Conservation (phyloP, 2,797 vertebrate genomes). For the Simalia tracyae region DNA sequence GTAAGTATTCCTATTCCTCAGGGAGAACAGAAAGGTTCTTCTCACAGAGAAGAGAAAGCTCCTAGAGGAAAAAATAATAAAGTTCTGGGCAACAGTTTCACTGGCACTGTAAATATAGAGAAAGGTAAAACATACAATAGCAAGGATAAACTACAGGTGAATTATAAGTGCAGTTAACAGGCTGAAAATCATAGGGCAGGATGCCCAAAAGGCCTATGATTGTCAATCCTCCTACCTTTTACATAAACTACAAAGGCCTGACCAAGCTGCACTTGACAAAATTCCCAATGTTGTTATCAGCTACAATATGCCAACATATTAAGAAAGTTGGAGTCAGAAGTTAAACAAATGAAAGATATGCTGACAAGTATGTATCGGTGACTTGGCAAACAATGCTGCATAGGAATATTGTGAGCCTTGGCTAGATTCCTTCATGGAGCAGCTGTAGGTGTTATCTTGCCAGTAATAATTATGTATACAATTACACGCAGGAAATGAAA, state of each 20-base stretch:
- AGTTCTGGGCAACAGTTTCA: not conserved
- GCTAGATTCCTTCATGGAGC: constrained; percentile 56
- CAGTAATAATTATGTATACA: constrained; percentile 32
- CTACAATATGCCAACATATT: constrained; percentile 33
- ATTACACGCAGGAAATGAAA: constrained; percentile 41
- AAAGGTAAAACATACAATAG: not conserved
- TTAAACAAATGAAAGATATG: constrained; percentile 37
- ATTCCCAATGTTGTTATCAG: constrained; percentile 32
- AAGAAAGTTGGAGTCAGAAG: constrained; percentile 15
- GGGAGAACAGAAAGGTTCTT: not conserved
- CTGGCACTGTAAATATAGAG: not conserved
- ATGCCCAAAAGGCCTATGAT: not conserved
- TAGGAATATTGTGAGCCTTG: constrained; percentile 57
- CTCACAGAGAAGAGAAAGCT: not conserved
- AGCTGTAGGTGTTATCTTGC: constrained; percentile 62
- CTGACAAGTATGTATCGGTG: constrained; percentile 42
- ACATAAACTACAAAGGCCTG: not conserved
- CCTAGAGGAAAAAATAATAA: not conserved
- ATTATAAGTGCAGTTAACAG: not conserved
- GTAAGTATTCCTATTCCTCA: not conserved
- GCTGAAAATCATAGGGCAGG: constrained; percentile 6
- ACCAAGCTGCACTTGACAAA: constrained; percentile 1
- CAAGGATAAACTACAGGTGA: not conserved
- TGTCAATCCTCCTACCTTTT: constrained; percentile 3
- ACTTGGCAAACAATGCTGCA: constrained; percentile 45